A percentile compares a stretch with the other conserved stretches of the same genome.
Conservation (phyloP, 2,797 vertebrate species). For the Calcarius lapponicus region DNA sequence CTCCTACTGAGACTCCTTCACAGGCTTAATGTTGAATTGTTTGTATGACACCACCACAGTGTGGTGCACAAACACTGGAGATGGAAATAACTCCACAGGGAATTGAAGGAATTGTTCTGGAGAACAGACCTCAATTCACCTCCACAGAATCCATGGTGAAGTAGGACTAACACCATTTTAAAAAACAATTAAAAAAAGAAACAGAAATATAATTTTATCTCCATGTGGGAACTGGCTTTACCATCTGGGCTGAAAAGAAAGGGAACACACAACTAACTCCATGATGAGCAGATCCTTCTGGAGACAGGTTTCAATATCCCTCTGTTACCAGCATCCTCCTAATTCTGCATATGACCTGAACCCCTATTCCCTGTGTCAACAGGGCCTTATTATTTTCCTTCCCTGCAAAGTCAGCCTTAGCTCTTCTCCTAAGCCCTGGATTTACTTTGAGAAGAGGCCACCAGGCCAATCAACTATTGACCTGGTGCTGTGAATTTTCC, state of each 20-base stretch:
- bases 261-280: neutral
- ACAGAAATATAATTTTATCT: neutral
- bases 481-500: neutral
- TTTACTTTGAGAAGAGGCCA: neutral
- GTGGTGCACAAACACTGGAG: constrained; percentile 11
- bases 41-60: neutral
- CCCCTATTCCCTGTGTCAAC: neutral
- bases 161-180: neutral
- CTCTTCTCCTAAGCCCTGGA: neutral
- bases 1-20: neutral
- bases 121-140: neutral
- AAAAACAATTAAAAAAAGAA: neutral
- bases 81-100: neutral
- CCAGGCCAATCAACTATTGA: neutral
- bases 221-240: neutral
- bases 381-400: neutral
- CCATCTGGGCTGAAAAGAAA: neutral
- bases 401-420: neutral
- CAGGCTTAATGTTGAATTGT: neutral
- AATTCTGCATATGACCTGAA: neutral
- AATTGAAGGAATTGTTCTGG: neutral
- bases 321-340: neutral
- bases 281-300: neutral
- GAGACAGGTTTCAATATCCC: neutral
- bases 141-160: neutral